Base-by-base conservation (phyloP, 2,888 invertebrate genomes). In the Tineola bisselliella region DNA sequence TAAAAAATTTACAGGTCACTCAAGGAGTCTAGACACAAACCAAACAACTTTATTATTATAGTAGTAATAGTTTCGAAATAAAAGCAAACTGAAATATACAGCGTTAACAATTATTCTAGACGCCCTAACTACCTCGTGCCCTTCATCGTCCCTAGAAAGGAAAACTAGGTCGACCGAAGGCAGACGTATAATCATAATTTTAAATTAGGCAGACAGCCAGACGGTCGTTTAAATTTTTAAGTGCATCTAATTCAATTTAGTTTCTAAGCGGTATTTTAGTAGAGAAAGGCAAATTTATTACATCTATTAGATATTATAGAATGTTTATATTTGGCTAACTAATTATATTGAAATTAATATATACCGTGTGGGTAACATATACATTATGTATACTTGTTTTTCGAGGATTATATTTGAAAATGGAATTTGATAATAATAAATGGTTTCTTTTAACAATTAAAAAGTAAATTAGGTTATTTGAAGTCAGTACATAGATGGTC, bases 121-220 rank as follows among this genome's bases (percentile, higher is more conserved):
- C 82, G 80, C 76, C 68, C 76, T 74, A 69, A 70, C 70, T 76
- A 69, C 73, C 84, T 76, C n/a, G 19, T 58, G 60, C 48, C 82
- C 84, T 84, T 81, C 76, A 68, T 65, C 67, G 79, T 70, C 77
- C 79, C 79, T 76, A 79, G 76, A 73, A 75, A 74, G 75, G 66
- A 73, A 74, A 84, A 80, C 72, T 86, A 79, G 86, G 86, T 82
- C 86, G 75, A 60, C 73, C 69, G 75, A 70, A 77, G 79, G 76
- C 76, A 76, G 72, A 76, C 80, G 82, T 84, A 84, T 84, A 78
- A 84, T 84, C 82, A 83, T 77, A 79, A 84, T 82, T 84, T 82
- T 76, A 84, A 84, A 84, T 86, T 77, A 82, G 77, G 68, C 59
- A 44, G 69, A 71, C 72, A n/a, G 63, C 69, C 58, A 70, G 69